A percentile compares a stretch with the other conserved stretches of the same genome.
phyloP scores from a whole-genome alignment of 2,888 invertebrate species.

The Dryomyza anilis region DNA sequence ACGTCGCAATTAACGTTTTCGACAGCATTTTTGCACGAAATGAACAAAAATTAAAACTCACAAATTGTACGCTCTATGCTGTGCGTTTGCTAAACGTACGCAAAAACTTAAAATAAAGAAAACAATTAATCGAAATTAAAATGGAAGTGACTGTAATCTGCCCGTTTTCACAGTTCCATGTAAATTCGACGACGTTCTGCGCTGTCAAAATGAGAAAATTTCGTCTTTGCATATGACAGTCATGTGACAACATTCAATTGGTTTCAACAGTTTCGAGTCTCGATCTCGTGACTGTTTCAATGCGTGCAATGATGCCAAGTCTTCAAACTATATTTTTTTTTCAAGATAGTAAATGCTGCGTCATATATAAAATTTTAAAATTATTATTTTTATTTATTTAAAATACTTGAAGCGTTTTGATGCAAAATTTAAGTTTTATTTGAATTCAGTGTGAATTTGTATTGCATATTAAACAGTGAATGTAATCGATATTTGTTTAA shows the following conservation, averaged over 20 bases:
- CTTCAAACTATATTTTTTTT: too few species aligned
- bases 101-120: constrained; percentile 7
- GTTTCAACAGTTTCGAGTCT: constrained; percentile 6
- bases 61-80: neutral
- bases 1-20: constrained; percentile 48
- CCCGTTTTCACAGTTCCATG: constrained; percentile 30
- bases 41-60: constrained; percentile 15
- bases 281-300: constrained; percentile 9
- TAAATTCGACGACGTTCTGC: constrained; percentile 42
- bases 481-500: too few species aligned
- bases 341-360: too few species aligned
- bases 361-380: too few species aligned
- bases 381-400: too few species aligned
- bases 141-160: constrained; percentile 30
- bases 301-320: neutral
- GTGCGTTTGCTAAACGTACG: constrained; percentile 23
- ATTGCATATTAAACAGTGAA: too few species aligned
- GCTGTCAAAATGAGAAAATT: constrained; percentile 54
- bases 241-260: constrained; percentile 50
- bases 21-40: constrained; percentile 43
- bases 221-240: constrained; percentile 53
- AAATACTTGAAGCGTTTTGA: too few species aligned
- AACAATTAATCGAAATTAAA: constrained; percentile 36
- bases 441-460: too few species aligned
- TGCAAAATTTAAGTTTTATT: too few species aligned